Percentiles rank a stretch among this genome's conserved stretches.
Evolutionary conservation across 1,140 invertebrate species (phyloP).

Genomic region (Magallana ariakensis): DNA sequence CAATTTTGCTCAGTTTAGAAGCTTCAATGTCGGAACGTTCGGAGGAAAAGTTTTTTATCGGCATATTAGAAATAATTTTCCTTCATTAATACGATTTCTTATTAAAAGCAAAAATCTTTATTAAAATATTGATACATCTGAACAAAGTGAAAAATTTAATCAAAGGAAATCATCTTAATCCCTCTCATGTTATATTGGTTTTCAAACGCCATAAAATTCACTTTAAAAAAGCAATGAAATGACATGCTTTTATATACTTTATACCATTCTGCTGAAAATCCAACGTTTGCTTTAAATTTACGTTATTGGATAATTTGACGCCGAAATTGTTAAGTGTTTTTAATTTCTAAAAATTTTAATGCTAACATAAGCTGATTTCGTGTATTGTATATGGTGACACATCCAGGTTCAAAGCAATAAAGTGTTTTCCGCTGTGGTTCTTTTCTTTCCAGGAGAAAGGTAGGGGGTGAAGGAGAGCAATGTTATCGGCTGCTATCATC

Average conservation of each 20-base stretch:
- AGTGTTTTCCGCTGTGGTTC: background rate
- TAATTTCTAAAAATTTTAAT: background rate
- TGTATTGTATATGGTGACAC: background rate
- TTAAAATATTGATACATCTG: background rate
- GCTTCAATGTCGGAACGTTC: no score
- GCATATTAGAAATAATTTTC: no score
- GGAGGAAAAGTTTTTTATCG: no score
- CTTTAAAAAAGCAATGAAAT: constrained; percentile 14
- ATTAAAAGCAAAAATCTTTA: no score
- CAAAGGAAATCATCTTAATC: background rate
- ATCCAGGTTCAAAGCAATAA: background rate
- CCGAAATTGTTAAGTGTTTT: background rate
- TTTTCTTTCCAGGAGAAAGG: background rate
- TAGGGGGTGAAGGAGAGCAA: background rate
- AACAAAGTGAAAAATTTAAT: background rate
- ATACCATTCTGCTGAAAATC: background rate
- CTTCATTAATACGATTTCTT: no score
- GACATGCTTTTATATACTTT: background rate
- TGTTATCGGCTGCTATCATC: background rate
- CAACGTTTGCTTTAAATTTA: background rate
- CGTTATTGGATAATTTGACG: background rate
- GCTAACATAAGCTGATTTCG: background rate
- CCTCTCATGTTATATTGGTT: constrained; percentile 14
- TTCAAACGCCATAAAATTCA: background rate
- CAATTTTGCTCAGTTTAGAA: no score